Evolutionary conservation across 2,113 vertebrate species (phyloP).

Genomic region (Etheostoma spectabile): DNA sequence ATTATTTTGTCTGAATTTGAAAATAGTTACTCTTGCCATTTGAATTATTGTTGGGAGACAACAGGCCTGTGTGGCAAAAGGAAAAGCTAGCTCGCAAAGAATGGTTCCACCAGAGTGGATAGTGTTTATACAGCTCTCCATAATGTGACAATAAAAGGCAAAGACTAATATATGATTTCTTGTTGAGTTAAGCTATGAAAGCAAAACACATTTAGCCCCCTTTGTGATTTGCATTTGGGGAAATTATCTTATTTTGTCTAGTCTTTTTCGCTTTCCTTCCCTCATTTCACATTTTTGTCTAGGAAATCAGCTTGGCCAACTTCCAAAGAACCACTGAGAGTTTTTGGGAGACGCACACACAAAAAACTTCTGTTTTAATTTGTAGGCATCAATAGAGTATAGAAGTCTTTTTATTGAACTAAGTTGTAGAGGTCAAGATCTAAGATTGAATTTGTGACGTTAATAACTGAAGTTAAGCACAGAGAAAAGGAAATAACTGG

Average conservation of each 20-base stretch:
- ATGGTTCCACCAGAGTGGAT: slow-evolving; percentile 1
- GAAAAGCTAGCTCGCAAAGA: background rate
- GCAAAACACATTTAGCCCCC: background rate
- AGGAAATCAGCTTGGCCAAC: slow-evolving; percentile 43
- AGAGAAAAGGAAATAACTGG: background rate
- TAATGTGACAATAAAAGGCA: background rate
- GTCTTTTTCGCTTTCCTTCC: background rate
- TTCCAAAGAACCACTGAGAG: slow-evolving; percentile 53
- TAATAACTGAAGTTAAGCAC: slow-evolving; percentile 10
- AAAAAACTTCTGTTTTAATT: slow-evolving; percentile 27
- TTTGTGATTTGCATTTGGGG: slow-evolving; percentile 27
- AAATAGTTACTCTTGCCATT: background rate
- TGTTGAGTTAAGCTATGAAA: slow-evolving; percentile 17
- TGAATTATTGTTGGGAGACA: slow-evolving; percentile 3
- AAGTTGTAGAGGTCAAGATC: slow-evolving; percentile 20
- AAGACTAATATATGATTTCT: slow-evolving; percentile 32
- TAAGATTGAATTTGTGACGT: slow-evolving; percentile 39
- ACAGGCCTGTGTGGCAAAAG: background rate
- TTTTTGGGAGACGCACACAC: slow-evolving; percentile 5
- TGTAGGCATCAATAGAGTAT: slow-evolving; percentile 18
- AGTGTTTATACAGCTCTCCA: slow-evolving; percentile 22
- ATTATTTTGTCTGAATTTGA: slow-evolving; percentile 22
- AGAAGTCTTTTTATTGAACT: background rate
- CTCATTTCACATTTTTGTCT: slow-evolving; percentile 48
- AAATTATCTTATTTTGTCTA: slow-evolving; percentile 3